A percentile compares a stretch with the other conserved stretches of the same genome.
Conservation (phyloP, 2,113 vertebrate species). For the Paracanthobrama guichenoti region DNA sequence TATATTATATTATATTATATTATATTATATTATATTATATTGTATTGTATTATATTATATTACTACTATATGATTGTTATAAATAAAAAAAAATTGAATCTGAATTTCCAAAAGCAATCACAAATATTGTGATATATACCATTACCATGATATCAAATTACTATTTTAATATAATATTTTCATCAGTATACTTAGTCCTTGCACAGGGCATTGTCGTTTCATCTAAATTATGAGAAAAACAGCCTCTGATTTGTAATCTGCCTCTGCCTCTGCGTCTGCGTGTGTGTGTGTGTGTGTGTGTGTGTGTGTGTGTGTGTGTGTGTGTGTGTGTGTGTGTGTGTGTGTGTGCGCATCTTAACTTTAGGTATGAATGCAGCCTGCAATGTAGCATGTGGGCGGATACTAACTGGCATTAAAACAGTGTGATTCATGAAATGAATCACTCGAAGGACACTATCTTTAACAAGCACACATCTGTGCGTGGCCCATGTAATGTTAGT, state of each 20-base stretch:
- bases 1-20: too few species aligned
- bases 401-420: slow-evolving; percentile 18
- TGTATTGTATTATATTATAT: too few species aligned
- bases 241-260: slow-evolving; percentile 3
- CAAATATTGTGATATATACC: not conserved
- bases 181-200: not conserved
- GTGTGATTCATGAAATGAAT: slow-evolving; percentile 42
- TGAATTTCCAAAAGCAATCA: not conserved
- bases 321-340: not conserved
- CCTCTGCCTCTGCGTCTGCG: too few species aligned
- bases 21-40: too few species aligned
- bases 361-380: slow-evolving; percentile 10
- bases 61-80: not conserved
- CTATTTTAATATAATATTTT: not conserved
- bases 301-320: not conserved
- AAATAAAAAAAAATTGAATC: not conserved
- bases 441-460: slow-evolving; percentile 28
- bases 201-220: not conserved
- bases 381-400: not conserved
- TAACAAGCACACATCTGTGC: slow-evolving; percentile 44
- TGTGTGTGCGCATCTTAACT: not conserved
- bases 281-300: too few species aligned
- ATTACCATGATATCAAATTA: not conserved
- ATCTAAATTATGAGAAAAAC: not conserved
- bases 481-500: slow-evolving; percentile 22